Conservation (phyloP, 1,140 invertebrate species). For the Drosophila setifemur region DNA sequence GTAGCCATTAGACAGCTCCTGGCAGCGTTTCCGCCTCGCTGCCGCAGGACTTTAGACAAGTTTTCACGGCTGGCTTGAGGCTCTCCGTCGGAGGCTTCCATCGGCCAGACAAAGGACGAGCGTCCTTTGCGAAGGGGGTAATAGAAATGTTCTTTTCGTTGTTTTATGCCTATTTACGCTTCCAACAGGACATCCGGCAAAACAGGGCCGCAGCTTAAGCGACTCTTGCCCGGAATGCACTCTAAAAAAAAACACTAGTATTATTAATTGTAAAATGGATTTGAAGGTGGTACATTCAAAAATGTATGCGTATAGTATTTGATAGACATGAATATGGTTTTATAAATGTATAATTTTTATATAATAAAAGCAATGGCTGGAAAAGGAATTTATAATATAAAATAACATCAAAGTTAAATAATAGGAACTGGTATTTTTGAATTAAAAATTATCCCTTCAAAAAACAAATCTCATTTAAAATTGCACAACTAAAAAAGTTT, state of each 20-base stretch:
- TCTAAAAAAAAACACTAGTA: background rate
- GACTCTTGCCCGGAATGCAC: conserved; percentile 10
- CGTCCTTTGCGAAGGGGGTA: conserved; percentile 45
- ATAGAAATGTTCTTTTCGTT: conserved; percentile 80
- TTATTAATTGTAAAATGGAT: background rate
- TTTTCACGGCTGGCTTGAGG: conserved; percentile 63
- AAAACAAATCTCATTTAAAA: too few species aligned
- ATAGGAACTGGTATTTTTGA: too few species aligned
- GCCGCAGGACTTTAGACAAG: conserved; percentile 67
- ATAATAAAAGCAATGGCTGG: too few species aligned
- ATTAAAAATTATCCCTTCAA: too few species aligned
- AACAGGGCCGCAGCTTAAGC: conserved; percentile 69
- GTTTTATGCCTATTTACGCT: conserved; percentile 81
- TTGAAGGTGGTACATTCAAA: too few species aligned
- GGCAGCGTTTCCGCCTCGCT: conserved; percentile 61
- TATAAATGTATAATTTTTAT: too few species aligned
- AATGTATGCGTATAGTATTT: too few species aligned
- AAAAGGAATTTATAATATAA: too few species aligned
- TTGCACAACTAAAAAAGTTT: too few species aligned
- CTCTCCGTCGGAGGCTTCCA: conserved; percentile 13
- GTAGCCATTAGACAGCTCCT: conserved; percentile 78
- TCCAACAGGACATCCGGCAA: conserved; percentile 76
- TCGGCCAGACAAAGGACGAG: conserved; percentile 22
- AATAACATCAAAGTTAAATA: too few species aligned
- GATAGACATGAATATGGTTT: too few species aligned